A percentile compares a stretch with the other conserved stretches of the same genome.
phyloP scores from a whole-genome alignment of 2,113 vertebrate genomes.

The Phalacrocorax brasilianus region DNA sequence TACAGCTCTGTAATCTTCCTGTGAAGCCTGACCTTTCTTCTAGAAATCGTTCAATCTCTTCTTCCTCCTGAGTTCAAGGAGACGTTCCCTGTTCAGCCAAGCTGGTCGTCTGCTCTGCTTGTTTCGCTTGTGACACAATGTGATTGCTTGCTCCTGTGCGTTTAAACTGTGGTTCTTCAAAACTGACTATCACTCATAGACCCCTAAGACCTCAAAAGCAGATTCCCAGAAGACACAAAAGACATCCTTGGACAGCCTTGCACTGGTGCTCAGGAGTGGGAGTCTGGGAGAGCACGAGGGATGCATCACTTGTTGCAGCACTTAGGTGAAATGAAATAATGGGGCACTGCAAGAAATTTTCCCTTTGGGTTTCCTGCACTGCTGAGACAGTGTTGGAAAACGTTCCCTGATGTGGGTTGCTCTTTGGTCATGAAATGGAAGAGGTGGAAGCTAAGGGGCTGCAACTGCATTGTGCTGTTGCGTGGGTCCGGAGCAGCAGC shows the following conservation, averaged over 20 bases:
- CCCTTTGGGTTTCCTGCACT: not conserved
- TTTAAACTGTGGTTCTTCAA: not conserved
- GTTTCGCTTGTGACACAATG: not conserved
- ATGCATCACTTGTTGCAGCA: fast-evolving
- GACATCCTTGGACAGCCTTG: not conserved
- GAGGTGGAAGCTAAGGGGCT: not conserved
- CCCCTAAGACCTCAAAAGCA: not conserved
- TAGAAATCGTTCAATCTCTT: not conserved
- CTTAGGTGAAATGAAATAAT: not conserved
- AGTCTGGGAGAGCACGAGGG: not conserved
- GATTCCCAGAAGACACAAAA: too few species aligned
- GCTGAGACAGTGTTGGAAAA: not conserved
- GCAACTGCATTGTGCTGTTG: fast-evolving
- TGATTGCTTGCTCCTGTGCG: not conserved
- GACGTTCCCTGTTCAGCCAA: too few species aligned
- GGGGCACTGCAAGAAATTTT: not conserved
- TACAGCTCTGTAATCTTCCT: not conserved
- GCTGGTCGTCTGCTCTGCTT: not conserved
- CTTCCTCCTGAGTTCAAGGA: not conserved
- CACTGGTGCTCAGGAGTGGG: not conserved
- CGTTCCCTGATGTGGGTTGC: not conserved
- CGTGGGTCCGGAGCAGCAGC: fast-evolving
- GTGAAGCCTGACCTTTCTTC: not conserved
- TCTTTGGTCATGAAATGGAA: not conserved
- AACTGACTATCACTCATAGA: not conserved